Evolutionary conservation across 2,888 invertebrate species (phyloP).

Genomic region (Drosophila engyochracea): DNA sequence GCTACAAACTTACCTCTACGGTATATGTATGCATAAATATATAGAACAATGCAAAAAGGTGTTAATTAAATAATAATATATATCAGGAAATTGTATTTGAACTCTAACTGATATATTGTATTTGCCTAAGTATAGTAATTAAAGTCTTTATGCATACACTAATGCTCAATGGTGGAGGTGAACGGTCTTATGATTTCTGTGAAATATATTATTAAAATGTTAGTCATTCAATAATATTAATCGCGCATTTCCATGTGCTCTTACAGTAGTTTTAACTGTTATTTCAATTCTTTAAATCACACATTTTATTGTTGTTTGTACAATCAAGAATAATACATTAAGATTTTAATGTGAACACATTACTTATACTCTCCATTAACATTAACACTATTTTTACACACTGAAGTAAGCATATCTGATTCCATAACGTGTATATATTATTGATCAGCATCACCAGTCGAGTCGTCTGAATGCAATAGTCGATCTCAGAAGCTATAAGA

Average conservation of each 20-base stretch:
- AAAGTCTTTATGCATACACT: background rate
- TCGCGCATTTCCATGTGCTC: background rate
- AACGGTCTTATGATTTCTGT: background rate
- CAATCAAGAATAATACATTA: background rate
- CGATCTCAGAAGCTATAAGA: background rate
- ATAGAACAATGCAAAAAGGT: conserved; percentile 24
- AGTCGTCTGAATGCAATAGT: background rate
- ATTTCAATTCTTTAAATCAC: background rate
- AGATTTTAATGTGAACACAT: background rate
- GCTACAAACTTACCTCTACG: conserved; percentile 39
- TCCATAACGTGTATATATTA: background rate
- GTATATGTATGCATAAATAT: conserved; percentile 18
- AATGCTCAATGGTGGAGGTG: background rate
- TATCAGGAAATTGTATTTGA: conserved; percentile 5
- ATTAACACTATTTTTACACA: background rate
- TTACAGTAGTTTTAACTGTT: background rate
- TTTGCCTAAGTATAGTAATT: background rate
- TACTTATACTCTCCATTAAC: conserved; percentile 9
- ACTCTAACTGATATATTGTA: background rate
- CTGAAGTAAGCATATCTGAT: background rate
- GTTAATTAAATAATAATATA: conserved; percentile 51
- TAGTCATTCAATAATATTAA: background rate
- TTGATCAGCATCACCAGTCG: background rate
- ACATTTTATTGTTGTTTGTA: background rate
- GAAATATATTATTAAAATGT: background rate